Base-by-base conservation (phyloP, 2,888 invertebrate species). In the Amblyteles armatorius region DNA sequence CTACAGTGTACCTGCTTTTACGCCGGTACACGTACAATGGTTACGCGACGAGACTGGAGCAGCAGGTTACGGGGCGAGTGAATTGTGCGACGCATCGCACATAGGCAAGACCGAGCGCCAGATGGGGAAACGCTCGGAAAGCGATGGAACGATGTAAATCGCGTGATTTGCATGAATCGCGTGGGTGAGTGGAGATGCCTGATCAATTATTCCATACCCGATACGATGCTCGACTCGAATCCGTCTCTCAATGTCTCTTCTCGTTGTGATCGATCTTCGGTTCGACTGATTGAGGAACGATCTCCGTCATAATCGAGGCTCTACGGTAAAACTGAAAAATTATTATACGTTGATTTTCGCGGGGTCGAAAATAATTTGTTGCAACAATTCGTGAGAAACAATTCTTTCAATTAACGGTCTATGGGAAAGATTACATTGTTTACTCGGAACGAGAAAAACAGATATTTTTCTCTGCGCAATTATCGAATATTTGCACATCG, bases 201-300 rank as follows among this genome's bases (percentile, higher is more conserved):
- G 78, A 84, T 84, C 77, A 81, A 84, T 84, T 81, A 81, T 81
- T 73, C 78, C 44, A 78, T 73, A 78, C 44, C 80, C 60, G 57
- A 52, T 78, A 68, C 50, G 72, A 48, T 73, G 55, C 68, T 69
- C 68, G 68, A 65, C 40, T 36, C 67, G 22, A 81, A 63, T 50
- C 57, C 3, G 52, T 52, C 44, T 55, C n/a, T 22, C 68, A 11
- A 11, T 57, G 48, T 55, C 63, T n/a, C 40, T 19, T 22, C 57
- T 76, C 72, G 55, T 65, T 57, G 72, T 57, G 40, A 67, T 60
- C 65, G 22, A 55, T 72, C n/a, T 76, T 57, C 71, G 40, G 5
- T 65, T 11, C 52, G 50, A 60, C 3, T 79, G 65, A 83, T 71
- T 48, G 65, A 71, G 55, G 40, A 77, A 55, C 48, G 13, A 29